Conservation (phyloP, 2,888 invertebrate species). For the Heliconius charithonia region DNA sequence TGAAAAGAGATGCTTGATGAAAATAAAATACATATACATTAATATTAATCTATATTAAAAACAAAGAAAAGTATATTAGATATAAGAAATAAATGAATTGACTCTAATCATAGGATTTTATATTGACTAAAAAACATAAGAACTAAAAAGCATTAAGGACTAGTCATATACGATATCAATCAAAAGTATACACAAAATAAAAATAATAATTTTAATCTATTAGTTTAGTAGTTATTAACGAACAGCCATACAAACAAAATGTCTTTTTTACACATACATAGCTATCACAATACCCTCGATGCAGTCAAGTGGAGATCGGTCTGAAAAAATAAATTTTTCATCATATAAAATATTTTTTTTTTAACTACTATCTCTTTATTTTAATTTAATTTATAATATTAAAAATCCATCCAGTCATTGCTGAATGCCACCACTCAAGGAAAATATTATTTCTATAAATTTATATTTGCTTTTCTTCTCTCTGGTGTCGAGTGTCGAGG, state of each 20-base stretch:
- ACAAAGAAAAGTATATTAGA: background rate
- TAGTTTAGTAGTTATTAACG: slow-evolving; percentile 10
- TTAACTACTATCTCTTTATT: too few relatives aligned
- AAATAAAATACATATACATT: background rate
- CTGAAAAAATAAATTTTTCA: background rate
- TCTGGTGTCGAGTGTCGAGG: too few relatives aligned
- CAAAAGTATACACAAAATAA: background rate
- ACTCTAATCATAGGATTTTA: background rate
- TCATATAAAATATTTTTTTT: background rate
- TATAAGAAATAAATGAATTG: background rate
- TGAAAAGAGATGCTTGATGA: background rate
- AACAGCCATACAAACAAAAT: slow-evolving; percentile 14
- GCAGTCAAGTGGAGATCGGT: slow-evolving; percentile 25
- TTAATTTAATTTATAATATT: too few relatives aligned
- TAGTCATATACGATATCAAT: slow-evolving; percentile 12
- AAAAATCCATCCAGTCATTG: too few relatives aligned
- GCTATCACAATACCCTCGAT: slow-evolving; percentile 23
- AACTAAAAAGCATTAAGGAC: slow-evolving; percentile 21
- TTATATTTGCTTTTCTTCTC: too few relatives aligned
- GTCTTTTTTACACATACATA: slow-evolving; percentile 24
- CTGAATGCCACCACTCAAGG: too few relatives aligned
- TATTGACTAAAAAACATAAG: background rate
- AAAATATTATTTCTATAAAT: too few relatives aligned
- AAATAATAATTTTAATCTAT: slow-evolving; percentile 15
- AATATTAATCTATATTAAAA: background rate